Conservation (phyloP, 2,113 vertebrate species). For the Gymnocephalus cernua region DNA sequence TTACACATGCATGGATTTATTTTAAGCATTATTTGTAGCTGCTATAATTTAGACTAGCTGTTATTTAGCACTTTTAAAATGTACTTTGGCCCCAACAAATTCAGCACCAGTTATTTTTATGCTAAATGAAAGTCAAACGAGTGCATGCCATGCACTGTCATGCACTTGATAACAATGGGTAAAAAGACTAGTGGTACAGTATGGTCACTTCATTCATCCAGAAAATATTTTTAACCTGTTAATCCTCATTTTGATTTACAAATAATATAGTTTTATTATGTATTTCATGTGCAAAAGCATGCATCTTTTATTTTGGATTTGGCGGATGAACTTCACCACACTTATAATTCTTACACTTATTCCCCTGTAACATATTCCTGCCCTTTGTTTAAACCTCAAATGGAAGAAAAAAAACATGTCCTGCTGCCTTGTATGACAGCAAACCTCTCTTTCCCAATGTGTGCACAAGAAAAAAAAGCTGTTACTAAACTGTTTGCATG, state of each 20-base stretch:
- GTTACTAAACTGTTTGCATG: slow-evolving; percentile 15
- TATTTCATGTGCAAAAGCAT: slow-evolving; percentile 5
- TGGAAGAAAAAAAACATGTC: background rate
- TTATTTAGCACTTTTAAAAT: slow-evolving; percentile 19
- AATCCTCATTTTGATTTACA: slow-evolving; percentile 13
- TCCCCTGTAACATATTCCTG: background rate
- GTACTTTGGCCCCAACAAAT: background rate
- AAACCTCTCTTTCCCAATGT: slow-evolving; percentile 3
- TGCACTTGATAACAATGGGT: background rate
- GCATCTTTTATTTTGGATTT: slow-evolving; percentile 15
- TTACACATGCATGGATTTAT: slow-evolving; percentile 26
- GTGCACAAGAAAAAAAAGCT: slow-evolving; percentile 13
- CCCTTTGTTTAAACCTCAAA: slow-evolving; percentile 32
- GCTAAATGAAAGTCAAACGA: background rate
- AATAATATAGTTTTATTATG: slow-evolving; percentile 16
- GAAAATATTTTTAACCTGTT: background rate
- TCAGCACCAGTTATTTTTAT: slow-evolving; percentile 7
- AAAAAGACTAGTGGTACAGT: background rate
- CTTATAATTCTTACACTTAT: background rate
- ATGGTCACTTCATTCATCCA: background rate
- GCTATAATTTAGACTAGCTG: background rate
- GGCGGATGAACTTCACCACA: background rate
- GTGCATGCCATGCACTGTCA: background rate
- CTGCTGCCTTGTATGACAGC: background rate
- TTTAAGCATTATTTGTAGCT: slow-evolving; percentile 17